phyloP scores from a whole-genome alignment of 2,797 vertebrate species.

The Helicolenus hilgendorfi region DNA sequence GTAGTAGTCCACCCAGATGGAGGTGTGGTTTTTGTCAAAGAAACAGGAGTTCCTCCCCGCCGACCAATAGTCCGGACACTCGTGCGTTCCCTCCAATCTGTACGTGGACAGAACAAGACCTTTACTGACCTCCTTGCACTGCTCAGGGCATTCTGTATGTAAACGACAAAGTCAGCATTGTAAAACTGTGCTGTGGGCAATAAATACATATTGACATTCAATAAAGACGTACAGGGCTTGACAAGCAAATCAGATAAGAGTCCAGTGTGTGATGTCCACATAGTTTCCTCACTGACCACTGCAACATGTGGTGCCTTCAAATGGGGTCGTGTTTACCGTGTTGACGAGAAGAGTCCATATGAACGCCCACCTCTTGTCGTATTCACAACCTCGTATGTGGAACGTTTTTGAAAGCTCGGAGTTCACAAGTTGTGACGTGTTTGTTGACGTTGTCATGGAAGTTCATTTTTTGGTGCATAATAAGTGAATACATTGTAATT shows the following conservation, averaged over 20 bases:
- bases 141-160: not conserved
- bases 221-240: not conserved
- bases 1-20: constrained; percentile 91
- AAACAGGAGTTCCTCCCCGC: constrained; percentile 94
- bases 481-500: too few relatives aligned
- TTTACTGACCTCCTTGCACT: constrained; percentile 2
- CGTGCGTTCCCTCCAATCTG: constrained; percentile 77
- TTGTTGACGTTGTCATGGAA: too few relatives aligned
- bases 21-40: constrained; percentile 92
- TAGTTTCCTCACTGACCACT: not conserved
- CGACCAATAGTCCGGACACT: constrained; percentile 94
- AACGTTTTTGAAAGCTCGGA: too few relatives aligned
- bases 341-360: too few relatives aligned
- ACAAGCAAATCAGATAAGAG: not conserved
- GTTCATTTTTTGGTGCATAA: too few relatives aligned
- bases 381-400: too few relatives aligned
- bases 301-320: not conserved
- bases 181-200: not conserved
- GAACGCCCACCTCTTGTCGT: too few relatives aligned
- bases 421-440: too few relatives aligned
- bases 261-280: not conserved
- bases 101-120: constrained; percentile 37
- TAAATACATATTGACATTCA: constrained; percentile 6
- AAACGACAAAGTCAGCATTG: not conserved
- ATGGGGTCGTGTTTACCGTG: not conserved